Evolutionary conservation across 1,140 invertebrate genomes (phyloP).

Genomic region (Cydia strobilella): DNA sequence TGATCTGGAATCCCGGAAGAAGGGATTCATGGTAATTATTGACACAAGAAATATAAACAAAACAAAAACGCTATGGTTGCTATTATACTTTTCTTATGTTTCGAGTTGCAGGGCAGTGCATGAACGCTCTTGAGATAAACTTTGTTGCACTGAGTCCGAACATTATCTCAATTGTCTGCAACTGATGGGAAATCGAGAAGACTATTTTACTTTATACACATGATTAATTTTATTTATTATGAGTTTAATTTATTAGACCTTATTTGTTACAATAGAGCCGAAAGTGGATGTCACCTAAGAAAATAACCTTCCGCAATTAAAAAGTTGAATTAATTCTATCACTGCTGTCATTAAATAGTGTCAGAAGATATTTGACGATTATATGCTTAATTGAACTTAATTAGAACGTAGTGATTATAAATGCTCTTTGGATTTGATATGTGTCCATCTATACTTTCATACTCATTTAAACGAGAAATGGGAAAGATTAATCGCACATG

Average conservation of each 20-base stretch:
- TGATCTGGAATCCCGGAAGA: too few species aligned
- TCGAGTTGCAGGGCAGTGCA: too few species aligned
- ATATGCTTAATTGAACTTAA: too few species aligned
- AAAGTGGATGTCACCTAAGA: not conserved
- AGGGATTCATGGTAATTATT: too few species aligned
- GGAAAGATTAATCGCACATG: not conserved
- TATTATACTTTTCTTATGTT: too few species aligned
- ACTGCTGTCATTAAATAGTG: not conserved
- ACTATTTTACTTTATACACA: conserved; percentile 1
- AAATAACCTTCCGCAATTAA: not conserved
- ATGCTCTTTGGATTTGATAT: too few species aligned
- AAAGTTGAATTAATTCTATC: not conserved
- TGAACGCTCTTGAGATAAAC: too few species aligned
- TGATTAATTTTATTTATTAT: not conserved
- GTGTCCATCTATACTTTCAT: conserved; percentile 16
- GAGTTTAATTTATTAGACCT: conserved; percentile 11
- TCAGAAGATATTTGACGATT: not conserved
- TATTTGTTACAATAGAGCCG: conserved; percentile 10
- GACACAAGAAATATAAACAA: too few species aligned
- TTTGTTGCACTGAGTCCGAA: not conserved
- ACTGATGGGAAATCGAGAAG: too few species aligned
- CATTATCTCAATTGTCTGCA: not conserved
- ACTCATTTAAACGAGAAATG: conserved; percentile 12
- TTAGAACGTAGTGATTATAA: too few species aligned
- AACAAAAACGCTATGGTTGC: too few species aligned